Percentiles rank a stretch among this genome's conserved stretches.
phyloP scores from a whole-genome alignment of 2,797 vertebrate species.

The Platyrinchus mystaceus region DNA sequence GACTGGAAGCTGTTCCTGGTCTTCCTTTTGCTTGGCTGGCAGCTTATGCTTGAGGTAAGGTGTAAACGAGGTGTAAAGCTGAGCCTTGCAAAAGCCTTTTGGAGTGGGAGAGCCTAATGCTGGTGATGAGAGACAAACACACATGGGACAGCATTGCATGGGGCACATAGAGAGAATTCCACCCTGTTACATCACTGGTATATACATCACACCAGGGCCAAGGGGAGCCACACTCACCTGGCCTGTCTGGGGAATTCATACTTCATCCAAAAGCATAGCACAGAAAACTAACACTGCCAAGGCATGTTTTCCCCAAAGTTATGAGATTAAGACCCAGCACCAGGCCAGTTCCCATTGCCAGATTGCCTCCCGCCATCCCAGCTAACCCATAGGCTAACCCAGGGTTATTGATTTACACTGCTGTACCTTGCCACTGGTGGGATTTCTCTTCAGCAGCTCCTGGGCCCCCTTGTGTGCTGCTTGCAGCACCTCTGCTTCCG shows the following conservation, averaged over 20 bases:
- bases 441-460: background rate
- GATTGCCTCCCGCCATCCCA: background rate
- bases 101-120: accelerated
- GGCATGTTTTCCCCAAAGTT: background rate
- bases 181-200: background rate
- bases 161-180: background rate
- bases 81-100: background rate
- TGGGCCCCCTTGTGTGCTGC: background rate
- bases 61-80: background rate
- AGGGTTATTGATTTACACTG: background rate
- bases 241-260: background rate
- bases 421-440: background rate
- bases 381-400: background rate
- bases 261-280: background rate
- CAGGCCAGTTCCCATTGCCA: background rate
- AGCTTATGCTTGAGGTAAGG: background rate
- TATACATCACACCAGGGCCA: background rate
- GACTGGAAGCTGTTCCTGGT: background rate
- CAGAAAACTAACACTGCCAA: background rate
- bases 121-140: background rate
- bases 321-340: background rate
- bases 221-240: background rate
- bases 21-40: background rate
- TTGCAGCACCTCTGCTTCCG: background rate
- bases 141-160: background rate